These are phyloP conservation scores for Erythrolamprus reginae DNA, from an alignment of 2,113 vertebrate genomes.

Conservation along the genomic window DNA sequence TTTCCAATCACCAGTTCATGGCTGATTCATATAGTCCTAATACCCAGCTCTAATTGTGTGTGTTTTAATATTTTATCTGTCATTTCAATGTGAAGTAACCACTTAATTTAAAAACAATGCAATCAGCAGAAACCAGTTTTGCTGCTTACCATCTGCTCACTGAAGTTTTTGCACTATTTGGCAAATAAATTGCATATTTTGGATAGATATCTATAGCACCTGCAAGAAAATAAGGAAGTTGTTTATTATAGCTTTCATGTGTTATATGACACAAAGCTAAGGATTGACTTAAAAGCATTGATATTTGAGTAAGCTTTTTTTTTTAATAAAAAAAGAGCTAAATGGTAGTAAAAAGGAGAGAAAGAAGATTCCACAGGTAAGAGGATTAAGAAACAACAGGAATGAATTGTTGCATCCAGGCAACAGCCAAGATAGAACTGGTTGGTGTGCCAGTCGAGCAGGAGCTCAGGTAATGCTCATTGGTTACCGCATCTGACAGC, in stretches of 20 bases:
- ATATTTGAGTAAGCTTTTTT: constrained; percentile 25
- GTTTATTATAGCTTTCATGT: constrained; percentile 47
- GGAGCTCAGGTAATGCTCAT: too few species aligned
- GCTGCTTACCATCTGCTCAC: neutral
- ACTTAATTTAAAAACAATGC: neutral
- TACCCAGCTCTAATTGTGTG: neutral
- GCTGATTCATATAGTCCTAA: neutral
- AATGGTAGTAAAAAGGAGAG: constrained; percentile 27
- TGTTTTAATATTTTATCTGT: neutral
- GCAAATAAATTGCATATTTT: neutral
- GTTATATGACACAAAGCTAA: constrained; percentile 48
- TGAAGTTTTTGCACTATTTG: neutral
- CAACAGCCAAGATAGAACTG: too few species aligned
- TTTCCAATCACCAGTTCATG: neutral
- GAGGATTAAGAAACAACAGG: constrained; percentile 38
- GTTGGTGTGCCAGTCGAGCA: too few species aligned
- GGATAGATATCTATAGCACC: neutral
- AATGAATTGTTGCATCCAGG: too few species aligned
- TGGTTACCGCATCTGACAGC: too few species aligned
- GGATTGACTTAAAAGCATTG: constrained; percentile 47
- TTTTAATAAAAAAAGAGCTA: constrained; percentile 4
- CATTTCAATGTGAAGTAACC: neutral
- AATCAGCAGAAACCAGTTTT: neutral
- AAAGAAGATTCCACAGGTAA: neutral
- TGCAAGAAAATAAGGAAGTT: neutral